Conservation (phyloP, 2,797 vertebrate genomes). For the Cuculus canorus region DNA sequence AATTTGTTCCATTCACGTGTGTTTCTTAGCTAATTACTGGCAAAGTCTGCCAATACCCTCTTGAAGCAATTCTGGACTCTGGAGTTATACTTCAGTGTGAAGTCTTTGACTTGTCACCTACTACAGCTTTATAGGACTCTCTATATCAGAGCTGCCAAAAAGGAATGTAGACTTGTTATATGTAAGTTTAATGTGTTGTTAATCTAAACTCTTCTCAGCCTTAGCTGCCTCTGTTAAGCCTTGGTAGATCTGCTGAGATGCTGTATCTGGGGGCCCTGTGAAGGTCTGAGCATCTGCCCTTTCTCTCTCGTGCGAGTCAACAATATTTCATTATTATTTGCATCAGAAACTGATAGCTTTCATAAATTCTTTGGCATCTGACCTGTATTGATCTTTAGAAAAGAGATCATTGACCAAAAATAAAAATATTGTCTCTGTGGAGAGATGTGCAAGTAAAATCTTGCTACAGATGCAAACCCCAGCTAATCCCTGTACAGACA, state of each 20-base stretch:
- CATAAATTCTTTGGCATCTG: background rate
- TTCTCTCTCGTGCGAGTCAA: background rate
- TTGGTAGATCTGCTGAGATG: background rate
- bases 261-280: background rate
- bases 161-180: background rate
- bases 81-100: background rate
- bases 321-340: background rate
- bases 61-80: background rate
- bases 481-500: background rate
- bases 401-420: background rate
- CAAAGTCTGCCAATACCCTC: background rate
- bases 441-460: background rate
- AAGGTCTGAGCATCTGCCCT: fast-evolving
- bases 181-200: background rate
- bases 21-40: background rate
- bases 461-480: fast-evolving
- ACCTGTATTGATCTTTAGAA: constrained; percentile 16
- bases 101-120: background rate
- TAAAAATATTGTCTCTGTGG: background rate
- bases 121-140: fast-evolving
- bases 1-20: background rate
- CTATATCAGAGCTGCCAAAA: background rate
- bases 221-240: background rate
- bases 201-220: background rate
- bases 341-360: background rate